Evolutionary conservation across 2,797 vertebrate genomes (phyloP), one percentile per base, ranked within the genome.

Genomic region (Crypturellus tataupa): DNA sequence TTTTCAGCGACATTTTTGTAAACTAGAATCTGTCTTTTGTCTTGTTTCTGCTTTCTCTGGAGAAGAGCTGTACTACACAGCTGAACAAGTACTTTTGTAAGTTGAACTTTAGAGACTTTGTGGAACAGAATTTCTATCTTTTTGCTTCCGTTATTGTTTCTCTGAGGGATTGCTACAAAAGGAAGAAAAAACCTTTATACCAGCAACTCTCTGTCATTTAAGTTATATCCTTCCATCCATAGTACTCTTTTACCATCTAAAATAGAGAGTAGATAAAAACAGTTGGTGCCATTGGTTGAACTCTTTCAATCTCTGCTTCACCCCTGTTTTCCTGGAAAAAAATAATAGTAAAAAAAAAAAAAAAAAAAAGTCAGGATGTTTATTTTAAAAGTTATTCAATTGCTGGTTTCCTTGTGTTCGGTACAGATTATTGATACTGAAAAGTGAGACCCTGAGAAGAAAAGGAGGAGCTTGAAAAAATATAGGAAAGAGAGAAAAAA

Each of bases 91-190:
- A 46, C 39, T 17, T 83, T 87, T 90, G 46, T 56, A 87, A 27
- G n/a, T 70, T 86, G 73, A 71, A 86, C 55, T 91, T 95, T 70
- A 69, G 80, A 83, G 77, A 86, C 67, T 93, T 81, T 72, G 37
- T 67, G 27, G 55, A 85, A 81, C 37, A 85, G 85, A 78, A 79
- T 92, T 55, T 65, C 40, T 58, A 2, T 60, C 13, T 89, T 85
- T 93, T 84, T 89, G 42, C 42, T 91, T 93, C 69, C 23, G 42
- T 90, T 93, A 63, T 63, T 93, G 84, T 94, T 94, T 92, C 86
- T 97, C 81, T 87, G 55, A 93, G 53, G 68, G 46, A 11, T 55
- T 94, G 29, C 72, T 89, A 69, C 84, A 85, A 89, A 90, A 93
- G 33, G 18, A 95, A 94, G 39, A 47, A 69, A 80, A 89, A 8